These are phyloP conservation scores for Pycnonotus jocosus DNA, from an alignment of 2,113 vertebrate genomes.

Conservation along the genomic window DNA sequence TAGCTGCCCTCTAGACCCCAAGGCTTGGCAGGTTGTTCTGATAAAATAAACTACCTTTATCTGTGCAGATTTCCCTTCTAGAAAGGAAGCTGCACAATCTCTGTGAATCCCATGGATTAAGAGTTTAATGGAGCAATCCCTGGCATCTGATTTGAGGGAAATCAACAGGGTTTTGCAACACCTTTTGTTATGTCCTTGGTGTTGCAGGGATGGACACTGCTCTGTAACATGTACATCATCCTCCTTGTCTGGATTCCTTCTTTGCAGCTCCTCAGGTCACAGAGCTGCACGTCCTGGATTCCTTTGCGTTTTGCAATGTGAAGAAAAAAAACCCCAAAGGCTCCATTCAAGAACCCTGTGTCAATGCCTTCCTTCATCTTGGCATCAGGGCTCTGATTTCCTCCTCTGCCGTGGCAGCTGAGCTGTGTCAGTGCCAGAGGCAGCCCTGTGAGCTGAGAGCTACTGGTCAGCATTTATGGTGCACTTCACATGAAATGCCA, in stretches of 20 bases:
- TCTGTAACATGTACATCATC: rapidly evolving
- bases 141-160: background rate
- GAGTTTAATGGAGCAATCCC: background rate
- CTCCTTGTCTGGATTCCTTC: background rate
- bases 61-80: background rate
- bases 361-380: background rate
- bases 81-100: background rate
- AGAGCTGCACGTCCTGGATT: background rate
- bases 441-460: rapidly evolving
- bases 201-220: background rate
- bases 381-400: background rate
- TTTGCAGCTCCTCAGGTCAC: background rate
- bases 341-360: background rate
- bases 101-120: background rate
- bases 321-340: background rate
- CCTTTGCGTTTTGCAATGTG: background rate
- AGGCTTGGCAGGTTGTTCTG: background rate
- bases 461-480: background rate
- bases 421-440: background rate
- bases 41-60: background rate
- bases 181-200: background rate
- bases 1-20: background rate
- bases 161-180: background rate
- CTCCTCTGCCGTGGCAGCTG: rapidly evolving
- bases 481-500: background rate